These are phyloP conservation scores for Nyctibius grandis DNA, from an alignment of 2,797 vertebrate species.

Conservation along the genomic window DNA sequence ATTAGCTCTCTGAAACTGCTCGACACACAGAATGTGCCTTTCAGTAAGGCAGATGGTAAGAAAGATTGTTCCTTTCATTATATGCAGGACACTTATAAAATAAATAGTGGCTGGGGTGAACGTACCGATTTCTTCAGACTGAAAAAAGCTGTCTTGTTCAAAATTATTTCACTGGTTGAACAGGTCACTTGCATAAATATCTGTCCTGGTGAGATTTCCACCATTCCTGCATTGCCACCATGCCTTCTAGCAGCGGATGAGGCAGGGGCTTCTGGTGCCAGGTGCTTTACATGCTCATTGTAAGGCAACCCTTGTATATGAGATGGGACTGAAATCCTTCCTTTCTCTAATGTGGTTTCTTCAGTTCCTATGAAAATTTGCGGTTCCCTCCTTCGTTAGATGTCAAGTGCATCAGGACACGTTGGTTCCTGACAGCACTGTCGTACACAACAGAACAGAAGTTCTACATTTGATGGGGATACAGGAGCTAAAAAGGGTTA, in stretches of 20 bases:
- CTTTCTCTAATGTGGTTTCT: not conserved
- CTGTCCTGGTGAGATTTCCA: not conserved
- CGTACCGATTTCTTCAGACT: not conserved
- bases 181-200: not conserved
- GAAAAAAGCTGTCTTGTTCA: slow-evolving; percentile 21
- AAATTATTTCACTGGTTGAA: not conserved
- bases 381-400: not conserved
- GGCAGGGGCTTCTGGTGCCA: not conserved
- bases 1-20: slow-evolving; percentile 59
- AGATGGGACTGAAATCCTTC: not conserved
- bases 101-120: slow-evolving; percentile 54
- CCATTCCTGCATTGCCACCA: rapidly evolving
- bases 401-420: not conserved
- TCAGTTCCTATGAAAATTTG: not conserved
- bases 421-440: not conserved
- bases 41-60: slow-evolving; percentile 57
- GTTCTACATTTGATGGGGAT: not conserved
- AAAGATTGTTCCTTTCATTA: slow-evolving; percentile 66
- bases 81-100: slow-evolving; percentile 59
- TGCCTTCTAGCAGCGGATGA: not conserved
- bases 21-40: slow-evolving; percentile 45
- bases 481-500: not conserved
- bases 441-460: not conserved
- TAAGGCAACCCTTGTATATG: not conserved
- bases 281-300: not conserved